These are phyloP conservation scores for Cheirogaleus medius DNA, from an alignment of 2,113 vertebrate species.

Conservation along the genomic window DNA sequence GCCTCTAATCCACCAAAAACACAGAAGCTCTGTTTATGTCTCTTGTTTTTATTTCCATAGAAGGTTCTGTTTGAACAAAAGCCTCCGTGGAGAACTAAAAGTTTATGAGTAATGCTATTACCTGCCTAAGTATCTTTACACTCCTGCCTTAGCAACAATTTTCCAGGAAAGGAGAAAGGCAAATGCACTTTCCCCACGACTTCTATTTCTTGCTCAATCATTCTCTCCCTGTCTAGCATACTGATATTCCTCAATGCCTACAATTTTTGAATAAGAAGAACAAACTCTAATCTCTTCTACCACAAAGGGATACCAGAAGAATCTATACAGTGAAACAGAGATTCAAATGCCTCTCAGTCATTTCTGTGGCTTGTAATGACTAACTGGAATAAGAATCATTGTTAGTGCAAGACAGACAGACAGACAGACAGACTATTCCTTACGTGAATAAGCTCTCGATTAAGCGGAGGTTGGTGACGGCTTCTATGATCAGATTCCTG, in stretches of 20 bases:
- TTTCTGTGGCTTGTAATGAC: neutral
- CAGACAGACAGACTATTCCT: slow-evolving; percentile 63
- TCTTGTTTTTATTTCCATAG: neutral
- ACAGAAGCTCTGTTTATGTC: neutral
- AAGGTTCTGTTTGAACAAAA: neutral
- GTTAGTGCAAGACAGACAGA: too few species aligned
- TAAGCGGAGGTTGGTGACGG: slow-evolving; percentile 89
- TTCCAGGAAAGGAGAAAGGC: neutral
- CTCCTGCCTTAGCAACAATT: neutral
- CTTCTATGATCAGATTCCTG: slow-evolving; percentile 95
- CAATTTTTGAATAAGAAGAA: neutral
- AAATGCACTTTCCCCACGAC: fast-evolving
- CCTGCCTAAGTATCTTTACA: neutral
- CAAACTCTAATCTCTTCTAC: neutral
- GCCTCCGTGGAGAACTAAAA: neutral
- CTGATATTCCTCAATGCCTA: neutral
- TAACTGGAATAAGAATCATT: neutral
- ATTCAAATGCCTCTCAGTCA: neutral
- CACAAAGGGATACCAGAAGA: neutral
- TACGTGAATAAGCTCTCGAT: slow-evolving; percentile 95
- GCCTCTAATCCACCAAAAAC: neutral
- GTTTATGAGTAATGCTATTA: neutral
- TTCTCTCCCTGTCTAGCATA: neutral
- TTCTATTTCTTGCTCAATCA: neutral
- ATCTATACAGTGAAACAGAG: fast-evolving